Percentiles rank a stretch among this genome's conserved stretches.
phyloP scores from a whole-genome alignment of 1,140 invertebrate genomes.

The Rhagoletis pomonella region DNA sequence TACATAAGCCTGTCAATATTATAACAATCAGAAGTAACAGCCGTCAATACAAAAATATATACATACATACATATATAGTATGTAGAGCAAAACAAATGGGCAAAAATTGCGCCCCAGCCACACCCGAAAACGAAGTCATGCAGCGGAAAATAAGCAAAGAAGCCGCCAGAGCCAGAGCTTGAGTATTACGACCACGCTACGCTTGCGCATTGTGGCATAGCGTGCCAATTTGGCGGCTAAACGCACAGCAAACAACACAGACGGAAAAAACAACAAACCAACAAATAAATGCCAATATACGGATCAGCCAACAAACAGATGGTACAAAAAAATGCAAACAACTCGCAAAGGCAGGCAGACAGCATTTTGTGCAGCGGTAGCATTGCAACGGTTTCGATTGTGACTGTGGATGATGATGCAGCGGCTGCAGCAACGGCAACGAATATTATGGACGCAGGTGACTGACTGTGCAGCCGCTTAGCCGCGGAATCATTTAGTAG shows the following conservation, averaged over 20 bases:
- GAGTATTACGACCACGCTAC: not conserved
- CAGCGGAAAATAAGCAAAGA: constrained; percentile 14
- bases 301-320: not conserved
- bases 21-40: no score
- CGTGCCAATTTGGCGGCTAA: not conserved
- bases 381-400: constrained; percentile 9
- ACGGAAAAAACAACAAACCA: not conserved
- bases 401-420: not conserved
- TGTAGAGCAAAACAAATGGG: not conserved
- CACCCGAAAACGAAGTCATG: not conserved
- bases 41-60: no score
- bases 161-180: not conserved
- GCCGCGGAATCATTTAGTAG: constrained; percentile 6
- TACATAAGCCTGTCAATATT: not conserved
- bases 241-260: not conserved
- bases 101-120: not conserved
- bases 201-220: not conserved
- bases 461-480: not conserved
- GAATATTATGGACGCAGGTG: no score
- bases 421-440: not conserved
- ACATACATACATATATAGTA: not conserved
- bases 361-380: not conserved
- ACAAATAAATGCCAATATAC: not conserved
- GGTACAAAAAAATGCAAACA: not conserved
- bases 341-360: not conserved